Base-by-base conservation (phyloP, 1,140 invertebrate genomes). In the Lucilia cuprina region DNA sequence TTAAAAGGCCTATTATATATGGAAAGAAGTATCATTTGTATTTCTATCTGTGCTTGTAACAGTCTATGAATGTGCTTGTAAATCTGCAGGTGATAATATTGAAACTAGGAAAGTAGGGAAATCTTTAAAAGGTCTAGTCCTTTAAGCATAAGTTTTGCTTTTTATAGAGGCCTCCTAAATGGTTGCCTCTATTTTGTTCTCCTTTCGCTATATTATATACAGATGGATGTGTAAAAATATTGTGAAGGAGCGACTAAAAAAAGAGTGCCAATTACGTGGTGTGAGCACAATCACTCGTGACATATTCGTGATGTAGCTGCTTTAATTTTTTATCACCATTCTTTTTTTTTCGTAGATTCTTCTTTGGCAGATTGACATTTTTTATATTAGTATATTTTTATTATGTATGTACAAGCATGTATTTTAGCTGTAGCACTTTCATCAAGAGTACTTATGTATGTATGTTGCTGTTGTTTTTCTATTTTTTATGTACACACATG, bases 191-290 rank as follows among this genome's bases (percentile, higher is more conserved):
- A 30, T 30, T 30, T 30, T 30, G 25, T 30, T 30, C 25, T 30
- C 25, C 25, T 30, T 30, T 30, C 3, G 25, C 25, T 1, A 2
- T 30, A 17, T 55, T 55, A 13, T n/a, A 55, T 55, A 7, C 10
- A 5, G 2, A 8, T 7, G 41, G 2, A 41, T 41, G 50, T 55
- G 13, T n/a, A 55, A 41, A 41, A 55, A 4, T 55, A n/a, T 14
- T 30, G 12, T 55, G 50, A 21, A 70, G n/a, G 65, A 70, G 65
- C 65, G 25, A 70, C 7, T 7, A 2, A 17, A 70, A 25, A 19
- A 70, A 70, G 21, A 21, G 65, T 70, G 65, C 65, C 65, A 70
- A 70, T 70, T 70, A 70, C 65, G 65, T 70, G 65, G 65, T 21
- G n/a, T 70, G 21, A 70, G 19, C 65, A 70, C 17, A 70, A 70